Base-by-base conservation (phyloP, 2,113 vertebrate species). In the Nibea albiflora region DNA sequence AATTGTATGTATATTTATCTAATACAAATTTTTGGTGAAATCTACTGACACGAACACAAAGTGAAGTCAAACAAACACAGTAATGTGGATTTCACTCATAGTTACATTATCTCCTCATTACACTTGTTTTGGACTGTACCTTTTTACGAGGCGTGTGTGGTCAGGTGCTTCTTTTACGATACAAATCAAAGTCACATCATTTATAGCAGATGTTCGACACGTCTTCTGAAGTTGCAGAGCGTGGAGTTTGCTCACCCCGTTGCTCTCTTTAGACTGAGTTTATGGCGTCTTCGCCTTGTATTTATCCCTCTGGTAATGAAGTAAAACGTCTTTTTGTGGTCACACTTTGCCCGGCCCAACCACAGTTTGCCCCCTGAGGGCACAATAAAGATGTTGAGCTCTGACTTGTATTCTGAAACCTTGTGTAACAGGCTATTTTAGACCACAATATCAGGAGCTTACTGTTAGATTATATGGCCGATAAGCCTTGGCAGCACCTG, bases 321-420 rank as follows among this genome's bases (percentile, higher is more conserved):
- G 68, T 63, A 67, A 72, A 76, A 35, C 19, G 12, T 64, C 16
- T 61, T 72, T 68, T 73, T 79, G 57, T 76, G 63, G 75, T 60
- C 54, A 72, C 56, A 54, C 56, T 80, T 46, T 22, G 44, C 77
- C 35, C 52, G 10, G 73, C 61, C 52, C n/a, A 5, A 53, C 73
- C 65, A 72, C 62, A 76, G 50, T 53, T 12, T 24, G 3, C 5
- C 28, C 28, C 70, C 70, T 60, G 10, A 35, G 66, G 71, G 61
- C 42, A 69, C 66, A 80, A 70, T 77, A 71, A 80, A 85, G 42
- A 44, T 65, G 58, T 9, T 39, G 53, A 66, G 75, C 61, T 64
- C 61, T 64, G 31, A 76, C 47, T 31, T 10, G 35, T n/a, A 16
- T 16, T 24, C 35, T 66, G 60, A 54, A 73, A 76, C 60, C 46